Evolutionary conservation across 1,140 invertebrate species (phyloP).

Genomic region (Diabrotica virgifera): DNA sequence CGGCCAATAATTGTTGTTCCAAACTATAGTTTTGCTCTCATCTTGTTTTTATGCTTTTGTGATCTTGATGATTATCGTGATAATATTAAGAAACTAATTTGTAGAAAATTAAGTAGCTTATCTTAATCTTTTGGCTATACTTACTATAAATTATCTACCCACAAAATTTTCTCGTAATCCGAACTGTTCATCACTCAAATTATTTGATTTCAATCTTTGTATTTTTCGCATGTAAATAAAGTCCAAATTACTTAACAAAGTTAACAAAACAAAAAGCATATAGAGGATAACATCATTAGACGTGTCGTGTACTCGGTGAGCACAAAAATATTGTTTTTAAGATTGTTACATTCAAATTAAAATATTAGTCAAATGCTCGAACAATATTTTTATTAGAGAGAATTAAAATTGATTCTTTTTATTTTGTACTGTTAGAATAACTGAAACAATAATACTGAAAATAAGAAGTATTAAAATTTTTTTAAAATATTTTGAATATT

Average conservation of each 20-base stretch:
- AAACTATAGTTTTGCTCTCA: not conserved
- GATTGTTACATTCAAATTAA: too few relatives aligned
- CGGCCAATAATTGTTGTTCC: conserved; percentile 12
- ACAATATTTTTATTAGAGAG: too few relatives aligned
- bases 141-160: not conserved
- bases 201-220: not conserved
- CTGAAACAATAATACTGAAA: too few relatives aligned
- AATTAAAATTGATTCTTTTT: too few relatives aligned
- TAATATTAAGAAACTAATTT: conserved; percentile 13
- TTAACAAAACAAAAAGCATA: not conserved
- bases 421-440: too few relatives aligned
- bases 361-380: too few relatives aligned
- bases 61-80: conserved; percentile 8
- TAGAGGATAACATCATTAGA: too few relatives aligned
- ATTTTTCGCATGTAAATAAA: not conserved
- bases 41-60: conserved; percentile 13
- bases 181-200: not conserved
- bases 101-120: conserved; percentile 10
- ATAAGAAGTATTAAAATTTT: too few relatives aligned
- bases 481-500: too few relatives aligned
- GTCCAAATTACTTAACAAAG: not conserved
- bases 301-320: too few relatives aligned
- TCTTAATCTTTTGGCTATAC: conserved; percentile 1
- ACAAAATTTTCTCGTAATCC: not conserved
- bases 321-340: too few relatives aligned